Conservation (phyloP, 53 echinoderm and acorn worm species). For the Astropecten irregularis region DNA sequence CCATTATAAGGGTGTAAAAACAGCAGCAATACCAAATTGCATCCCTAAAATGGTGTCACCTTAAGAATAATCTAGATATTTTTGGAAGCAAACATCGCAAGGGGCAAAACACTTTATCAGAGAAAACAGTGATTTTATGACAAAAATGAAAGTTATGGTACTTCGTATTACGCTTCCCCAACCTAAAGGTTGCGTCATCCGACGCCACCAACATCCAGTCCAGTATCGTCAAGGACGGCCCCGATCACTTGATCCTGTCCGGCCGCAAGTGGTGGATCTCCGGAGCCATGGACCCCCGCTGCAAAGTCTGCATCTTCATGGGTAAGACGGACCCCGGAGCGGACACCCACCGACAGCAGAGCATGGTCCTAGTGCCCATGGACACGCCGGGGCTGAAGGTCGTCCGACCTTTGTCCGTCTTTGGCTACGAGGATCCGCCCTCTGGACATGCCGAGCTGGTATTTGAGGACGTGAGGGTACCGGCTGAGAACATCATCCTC, state of each 20-base stretch:
- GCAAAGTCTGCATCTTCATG: conserved; percentile 97
- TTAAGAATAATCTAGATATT: too few species aligned
- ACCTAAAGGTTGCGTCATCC: conserved; percentile 93
- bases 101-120: too few species aligned
- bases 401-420: conserved; percentile 82
- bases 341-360: conserved; percentile 84
- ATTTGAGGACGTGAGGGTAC: conserved; percentile 86
- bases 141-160: too few species aligned
- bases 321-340: conserved; percentile 87
- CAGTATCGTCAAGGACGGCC: conserved; percentile 64
- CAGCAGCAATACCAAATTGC: too few species aligned
- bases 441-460: conserved; percentile 86
- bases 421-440: conserved; percentile 90
- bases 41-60: too few species aligned
- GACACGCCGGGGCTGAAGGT: conserved; percentile 78
- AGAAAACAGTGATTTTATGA: too few species aligned
- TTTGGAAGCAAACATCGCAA: too few species aligned
- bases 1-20: too few species aligned
- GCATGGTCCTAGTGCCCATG: conserved; percentile 96
- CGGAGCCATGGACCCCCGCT: conserved; percentile 87
- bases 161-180: too few species aligned
- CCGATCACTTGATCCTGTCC: conserved; percentile 76
- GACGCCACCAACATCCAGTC: conserved; percentile 95
- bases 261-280: conserved; percentile 99
- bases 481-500: conserved; percentile 81